These are phyloP conservation scores for Gallinago undulata DNA, from an alignment of 2,113 vertebrate genomes.

Conservation along the genomic window DNA sequence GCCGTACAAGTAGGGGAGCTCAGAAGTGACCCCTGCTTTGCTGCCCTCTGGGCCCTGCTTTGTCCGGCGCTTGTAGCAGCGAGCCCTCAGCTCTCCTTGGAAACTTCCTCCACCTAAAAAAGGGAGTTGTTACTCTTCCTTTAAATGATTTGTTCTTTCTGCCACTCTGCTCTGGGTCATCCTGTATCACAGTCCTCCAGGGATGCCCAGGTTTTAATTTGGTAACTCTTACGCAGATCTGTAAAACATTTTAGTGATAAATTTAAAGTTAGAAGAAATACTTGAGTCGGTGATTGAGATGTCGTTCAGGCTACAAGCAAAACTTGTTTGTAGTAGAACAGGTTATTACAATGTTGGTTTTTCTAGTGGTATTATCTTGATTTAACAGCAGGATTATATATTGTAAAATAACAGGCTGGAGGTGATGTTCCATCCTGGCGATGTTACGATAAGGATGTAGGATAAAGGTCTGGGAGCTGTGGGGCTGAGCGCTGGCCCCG, in stretches of 20 bases:
- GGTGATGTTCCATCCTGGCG: not conserved
- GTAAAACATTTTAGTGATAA: not conserved
- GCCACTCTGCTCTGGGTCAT: not conserved
- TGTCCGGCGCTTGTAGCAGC: fast-evolving
- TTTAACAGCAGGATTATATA: not conserved
- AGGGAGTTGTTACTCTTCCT: not conserved
- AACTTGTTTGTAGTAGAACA: not conserved
- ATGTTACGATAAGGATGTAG: not conserved
- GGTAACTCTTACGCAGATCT: not conserved
- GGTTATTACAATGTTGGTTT: not conserved
- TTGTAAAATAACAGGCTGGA: not conserved
- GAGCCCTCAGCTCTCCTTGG: not conserved
- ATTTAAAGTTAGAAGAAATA: not conserved
- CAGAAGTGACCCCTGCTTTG: not conserved
- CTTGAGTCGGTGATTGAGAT: not conserved
- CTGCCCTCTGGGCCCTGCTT: not conserved
- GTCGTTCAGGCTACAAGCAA: not conserved
- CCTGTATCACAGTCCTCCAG: not conserved
- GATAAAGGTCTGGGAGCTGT: not conserved
- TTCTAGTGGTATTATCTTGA: not conserved
- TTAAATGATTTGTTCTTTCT: not conserved
- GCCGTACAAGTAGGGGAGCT: not conserved
- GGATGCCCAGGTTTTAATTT: not conserved
- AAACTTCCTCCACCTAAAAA: not conserved
- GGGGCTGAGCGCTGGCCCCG: not conserved